These are phyloP conservation scores for Heterocephalus glaber DNA, from an alignment of 2,113 vertebrate species.

Conservation along the genomic window DNA sequence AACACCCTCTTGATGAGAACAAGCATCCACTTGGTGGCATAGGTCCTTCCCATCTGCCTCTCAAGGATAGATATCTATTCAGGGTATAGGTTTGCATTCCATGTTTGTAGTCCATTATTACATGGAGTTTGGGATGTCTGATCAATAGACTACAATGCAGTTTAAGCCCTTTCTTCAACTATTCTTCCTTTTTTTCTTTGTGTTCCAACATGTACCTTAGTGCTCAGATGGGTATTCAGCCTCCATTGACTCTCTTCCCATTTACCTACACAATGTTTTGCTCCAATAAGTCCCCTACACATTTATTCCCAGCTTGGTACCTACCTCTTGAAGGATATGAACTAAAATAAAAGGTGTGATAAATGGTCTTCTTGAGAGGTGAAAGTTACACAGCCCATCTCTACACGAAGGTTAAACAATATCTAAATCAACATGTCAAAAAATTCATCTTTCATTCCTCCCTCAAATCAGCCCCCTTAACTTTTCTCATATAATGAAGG, in stretches of 20 bases:
- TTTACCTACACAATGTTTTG: background rate
- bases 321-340: background rate
- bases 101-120: background rate
- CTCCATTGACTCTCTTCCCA: background rate
- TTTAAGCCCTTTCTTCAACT: background rate
- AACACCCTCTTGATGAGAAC: background rate
- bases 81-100: background rate
- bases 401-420: background rate
- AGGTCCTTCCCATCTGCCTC: background rate
- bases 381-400: background rate
- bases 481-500: background rate
- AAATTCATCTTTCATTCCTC: background rate
- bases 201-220: background rate
- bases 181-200: background rate
- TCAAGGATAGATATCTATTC: background rate
- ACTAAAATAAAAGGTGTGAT: background rate
- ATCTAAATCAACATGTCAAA: background rate
- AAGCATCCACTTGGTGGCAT: background rate
- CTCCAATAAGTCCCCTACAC: background rate
- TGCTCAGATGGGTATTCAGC: background rate
- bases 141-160: background rate
- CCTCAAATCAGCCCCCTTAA: background rate
- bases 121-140: no score
- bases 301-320: background rate
- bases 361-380: background rate